Percentiles rank a stretch among this genome's conserved stretches.
Evolutionary conservation across 1,140 invertebrate species (phyloP).

Genomic region (Psilanteris sp.): DNA sequence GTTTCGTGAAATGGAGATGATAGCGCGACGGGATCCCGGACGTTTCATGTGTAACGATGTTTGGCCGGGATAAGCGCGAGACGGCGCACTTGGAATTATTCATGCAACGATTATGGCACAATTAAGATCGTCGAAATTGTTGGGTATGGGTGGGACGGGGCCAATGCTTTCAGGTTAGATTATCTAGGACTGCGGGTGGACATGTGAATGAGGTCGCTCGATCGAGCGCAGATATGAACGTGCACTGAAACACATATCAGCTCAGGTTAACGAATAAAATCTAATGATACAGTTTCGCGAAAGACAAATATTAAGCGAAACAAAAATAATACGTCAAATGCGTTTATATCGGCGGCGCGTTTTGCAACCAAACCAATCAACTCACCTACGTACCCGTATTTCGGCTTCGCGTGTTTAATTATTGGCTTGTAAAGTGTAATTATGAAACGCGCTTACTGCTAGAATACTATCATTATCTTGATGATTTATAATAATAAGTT

Average conservation of each 20-base stretch:
- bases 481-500: too few relatives aligned
- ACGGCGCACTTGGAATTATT: constrained; percentile 25
- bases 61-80: constrained; percentile 13
- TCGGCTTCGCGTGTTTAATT: too few relatives aligned
- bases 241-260: constrained; percentile 2
- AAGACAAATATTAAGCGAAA: too few relatives aligned
- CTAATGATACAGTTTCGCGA: neutral
- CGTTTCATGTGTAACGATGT: constrained; percentile 23
- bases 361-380: too few relatives aligned
- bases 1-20: constrained; percentile 15
- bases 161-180: constrained; percentile 15
- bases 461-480: too few relatives aligned
- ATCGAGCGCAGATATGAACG: constrained; percentile 2
- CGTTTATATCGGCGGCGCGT: too few relatives aligned
- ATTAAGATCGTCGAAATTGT: constrained; percentile 40
- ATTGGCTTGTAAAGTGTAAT: too few relatives aligned
- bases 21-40: constrained; percentile 16
- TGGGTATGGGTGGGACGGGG: neutral
- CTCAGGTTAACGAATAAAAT: constrained; percentile 1
- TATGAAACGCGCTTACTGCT: too few relatives aligned
- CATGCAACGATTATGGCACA: constrained; percentile 37
- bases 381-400: too few relatives aligned
- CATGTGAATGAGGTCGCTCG: constrained; percentile 34
- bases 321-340: too few relatives aligned
- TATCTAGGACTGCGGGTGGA: constrained; percentile 6